phyloP scores from a whole-genome alignment of 2,797 vertebrate genomes.

The Lepilemur septentrionalis region DNA sequence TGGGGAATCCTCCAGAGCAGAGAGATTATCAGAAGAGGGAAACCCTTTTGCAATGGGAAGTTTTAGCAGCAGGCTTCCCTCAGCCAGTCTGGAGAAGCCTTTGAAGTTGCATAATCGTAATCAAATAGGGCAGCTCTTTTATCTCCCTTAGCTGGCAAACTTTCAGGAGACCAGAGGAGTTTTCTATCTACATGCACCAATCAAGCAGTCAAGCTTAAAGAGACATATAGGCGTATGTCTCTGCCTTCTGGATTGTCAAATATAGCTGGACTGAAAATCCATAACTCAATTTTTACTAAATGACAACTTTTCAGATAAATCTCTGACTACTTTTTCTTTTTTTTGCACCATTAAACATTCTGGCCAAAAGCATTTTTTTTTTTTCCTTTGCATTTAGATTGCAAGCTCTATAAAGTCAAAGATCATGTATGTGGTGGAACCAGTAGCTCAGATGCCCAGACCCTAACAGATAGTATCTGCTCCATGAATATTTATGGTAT shows the following conservation, averaged over 20 bases:
- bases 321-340: not conserved
- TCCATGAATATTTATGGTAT: not conserved
- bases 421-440: not conserved
- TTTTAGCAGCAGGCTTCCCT: conserved; percentile 31
- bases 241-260: not conserved
- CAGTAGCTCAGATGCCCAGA: not conserved
- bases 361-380: not conserved
- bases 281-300: not conserved
- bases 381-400: not conserved
- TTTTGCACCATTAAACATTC: not conserved
- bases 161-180: not conserved
- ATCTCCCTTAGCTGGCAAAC: conserved; percentile 17
- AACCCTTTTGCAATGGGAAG: conserved; percentile 33
- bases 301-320: not conserved
- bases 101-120: conserved; percentile 35
- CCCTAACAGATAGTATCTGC: not conserved
- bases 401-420: not conserved
- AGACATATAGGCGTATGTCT: not conserved
- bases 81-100: conserved; percentile 41
- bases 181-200: not conserved
- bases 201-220: not conserved
- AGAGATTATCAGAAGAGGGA: conserved; percentile 32
- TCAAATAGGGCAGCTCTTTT: conserved; percentile 54
- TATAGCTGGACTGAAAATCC: not conserved
- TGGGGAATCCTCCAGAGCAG: conserved; percentile 45